A percentile compares a stretch with the other conserved stretches of the same genome.
Evolutionary conservation across 2,888 invertebrate genomes (phyloP).

Genomic region (Chrysodeixis includens): DNA sequence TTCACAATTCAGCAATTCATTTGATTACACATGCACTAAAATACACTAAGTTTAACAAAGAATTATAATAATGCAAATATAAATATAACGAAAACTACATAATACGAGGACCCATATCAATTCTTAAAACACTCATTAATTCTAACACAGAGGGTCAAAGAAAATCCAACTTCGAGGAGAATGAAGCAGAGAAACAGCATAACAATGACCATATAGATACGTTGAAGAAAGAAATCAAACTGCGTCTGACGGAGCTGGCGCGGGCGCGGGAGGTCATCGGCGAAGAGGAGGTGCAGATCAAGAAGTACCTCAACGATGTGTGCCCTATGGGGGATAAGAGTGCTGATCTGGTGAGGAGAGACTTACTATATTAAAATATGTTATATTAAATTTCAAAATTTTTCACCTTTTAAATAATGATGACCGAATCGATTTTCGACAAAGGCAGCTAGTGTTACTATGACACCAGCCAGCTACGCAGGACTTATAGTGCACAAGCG

Average conservation of each 20-base stretch:
- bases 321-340: constrained; percentile 81
- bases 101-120: too few relatives aligned
- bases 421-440: too few relatives aligned
- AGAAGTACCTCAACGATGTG: constrained; percentile 83
- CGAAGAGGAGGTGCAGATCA: constrained; percentile 82
- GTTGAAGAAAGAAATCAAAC: constrained; percentile 93
- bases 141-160: constrained; percentile 93
- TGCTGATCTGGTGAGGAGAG: constrained; percentile 77
- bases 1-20: too few relatives aligned
- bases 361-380: neutral
- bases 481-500: too few relatives aligned
- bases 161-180: constrained; percentile 94
- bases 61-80: too few relatives aligned
- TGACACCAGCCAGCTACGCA: too few relatives aligned
- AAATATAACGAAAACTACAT: too few relatives aligned
- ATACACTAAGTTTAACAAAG: too few relatives aligned
- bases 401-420: too few relatives aligned
- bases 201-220: constrained; percentile 92
- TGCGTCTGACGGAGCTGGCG: constrained; percentile 89
- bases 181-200: constrained; percentile 92
- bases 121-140: neutral
- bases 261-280: constrained; percentile 87
- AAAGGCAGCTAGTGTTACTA: too few relatives aligned
- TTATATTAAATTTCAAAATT: too few relatives aligned
- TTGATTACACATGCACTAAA: too few relatives aligned